Evolutionary conservation across 2,888 invertebrate species (phyloP), one percentile per base, ranked within the genome.

Genomic region (Podabrus alpinus): DNA sequence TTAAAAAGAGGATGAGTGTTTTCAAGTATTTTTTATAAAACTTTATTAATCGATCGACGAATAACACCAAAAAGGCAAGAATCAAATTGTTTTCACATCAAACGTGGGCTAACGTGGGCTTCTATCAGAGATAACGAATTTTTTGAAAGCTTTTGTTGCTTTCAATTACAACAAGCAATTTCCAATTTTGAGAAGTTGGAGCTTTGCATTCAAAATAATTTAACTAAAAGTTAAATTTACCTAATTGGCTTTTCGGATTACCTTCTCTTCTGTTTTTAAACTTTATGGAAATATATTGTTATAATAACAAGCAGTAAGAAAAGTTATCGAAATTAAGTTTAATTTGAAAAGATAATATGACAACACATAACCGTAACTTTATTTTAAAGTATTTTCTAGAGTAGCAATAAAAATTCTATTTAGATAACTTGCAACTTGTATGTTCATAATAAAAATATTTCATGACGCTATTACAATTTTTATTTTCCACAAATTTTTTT

Each of bases 141-240:
- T 66, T 21, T 21, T 15, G 21, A 66, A 19, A 66, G 66, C 66
- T 66, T 66, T 66, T 66, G 24, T 66, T 66, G 66, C 24, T 66
- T 66, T 24, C 66, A 66, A 21, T 66, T 66, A 21, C 66, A 10
- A 66, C 19, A n/a, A 66, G 45, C 45, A 45, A 45, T n/a, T 45
- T 45, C 9, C n/a, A 45, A 45, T 45, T 45, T 45, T 45, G 45
- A n/a, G 7, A 45, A n/a, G 45, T n/a, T 45, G 7, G n/a, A 7
- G n/a, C 45, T 45, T 45, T 45, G 45, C 45, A 45, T 45, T 4
- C n/a, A n/a, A 45, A 45, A 45, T 45, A 45, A 45, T 45, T 45
- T 45, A n/a, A 25, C 1, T 21, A 21, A 21, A 21, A 21, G 21
- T 7, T 21, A 21, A 13, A 29, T 11, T 29, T 29, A 45, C 4